Evolutionary conservation across 2,113 vertebrate genomes (phyloP).

Genomic region (Pelobates fuscus): DNA sequence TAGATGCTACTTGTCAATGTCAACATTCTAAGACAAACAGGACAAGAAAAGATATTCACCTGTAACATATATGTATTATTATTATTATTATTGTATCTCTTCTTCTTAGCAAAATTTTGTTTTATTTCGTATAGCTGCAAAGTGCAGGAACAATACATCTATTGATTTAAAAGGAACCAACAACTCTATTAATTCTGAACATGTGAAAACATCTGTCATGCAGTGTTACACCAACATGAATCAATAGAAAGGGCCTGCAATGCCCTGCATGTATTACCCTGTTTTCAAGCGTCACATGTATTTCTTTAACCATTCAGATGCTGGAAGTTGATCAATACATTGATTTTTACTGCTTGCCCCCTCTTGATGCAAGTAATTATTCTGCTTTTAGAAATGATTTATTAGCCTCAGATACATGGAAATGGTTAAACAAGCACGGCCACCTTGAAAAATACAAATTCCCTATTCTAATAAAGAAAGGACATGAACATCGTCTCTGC

Average conservation of each 20-base stretch:
- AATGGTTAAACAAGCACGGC: conserved; percentile 17
- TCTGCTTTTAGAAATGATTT: background rate
- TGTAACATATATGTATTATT: too few species aligned
- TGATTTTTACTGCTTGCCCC: background rate
- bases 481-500: background rate
- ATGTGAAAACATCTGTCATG: conserved; percentile 25
- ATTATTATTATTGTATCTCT: too few species aligned
- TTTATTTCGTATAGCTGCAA: too few species aligned
- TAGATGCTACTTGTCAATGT: too few species aligned
- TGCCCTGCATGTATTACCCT: too few species aligned
- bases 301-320: background rate
- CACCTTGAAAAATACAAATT: background rate
- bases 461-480: background rate
- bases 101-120: background rate
- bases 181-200: conserved; percentile 28
- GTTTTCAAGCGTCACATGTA: conserved; percentile 6
- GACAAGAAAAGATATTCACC: too few species aligned
- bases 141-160: background rate
- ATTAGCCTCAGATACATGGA: background rate
- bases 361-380: background rate
- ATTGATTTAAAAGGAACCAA: conserved; percentile 19
- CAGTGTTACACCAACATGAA: conserved; percentile 29
- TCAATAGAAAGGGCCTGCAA: conserved; percentile 13
- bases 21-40: too few species aligned
- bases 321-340: background rate